Percentiles rank a stretch among this genome's conserved stretches.
phyloP scores from a whole-genome alignment of 2,113 vertebrate genomes.

The Pseudorhombus dupliciocellatus region DNA sequence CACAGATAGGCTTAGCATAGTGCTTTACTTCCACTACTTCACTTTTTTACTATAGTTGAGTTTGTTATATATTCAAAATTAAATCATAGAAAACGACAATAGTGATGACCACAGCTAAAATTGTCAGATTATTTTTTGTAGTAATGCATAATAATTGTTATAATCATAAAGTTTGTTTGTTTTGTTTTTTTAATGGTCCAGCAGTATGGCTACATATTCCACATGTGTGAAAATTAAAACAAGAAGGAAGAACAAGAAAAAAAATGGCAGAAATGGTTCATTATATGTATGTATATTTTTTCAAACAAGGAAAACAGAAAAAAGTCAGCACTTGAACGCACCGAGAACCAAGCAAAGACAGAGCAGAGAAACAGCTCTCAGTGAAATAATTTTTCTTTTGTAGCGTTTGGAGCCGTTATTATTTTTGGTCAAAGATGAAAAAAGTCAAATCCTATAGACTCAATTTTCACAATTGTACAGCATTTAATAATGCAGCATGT shows the following conservation, averaged over 20 bases:
- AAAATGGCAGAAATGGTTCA: too few relatives aligned
- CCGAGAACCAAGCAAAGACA: too few relatives aligned
- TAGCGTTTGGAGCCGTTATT: neutral
- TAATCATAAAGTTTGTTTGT: too few relatives aligned
- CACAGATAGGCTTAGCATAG: neutral
- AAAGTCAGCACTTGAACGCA: too few relatives aligned
- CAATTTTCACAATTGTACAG: neutral
- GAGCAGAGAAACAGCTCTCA: neutral
- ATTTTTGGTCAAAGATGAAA: neutral
- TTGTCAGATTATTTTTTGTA: neutral
- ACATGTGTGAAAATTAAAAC: neutral
- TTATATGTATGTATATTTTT: too few relatives aligned
- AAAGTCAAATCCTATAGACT: neutral
- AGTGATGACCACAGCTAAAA: neutral
- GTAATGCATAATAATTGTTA: too few relatives aligned
- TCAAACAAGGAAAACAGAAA: too few relatives aligned
- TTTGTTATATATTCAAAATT: neutral
- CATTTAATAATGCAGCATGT: neutral
- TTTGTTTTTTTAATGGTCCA: too few relatives aligned
- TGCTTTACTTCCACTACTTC: neutral
- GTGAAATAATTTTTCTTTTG: neutral
- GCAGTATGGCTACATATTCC: too few relatives aligned
- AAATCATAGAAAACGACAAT: neutral
- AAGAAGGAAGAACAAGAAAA: too few relatives aligned
- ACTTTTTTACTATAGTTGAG: neutral